Percentiles rank a stretch among this genome's conserved stretches.
These are phyloP conservation scores for Pachliopta kotzebuea DNA, from an alignment of 2,888 invertebrate genomes.

Conservation along the genomic window DNA sequence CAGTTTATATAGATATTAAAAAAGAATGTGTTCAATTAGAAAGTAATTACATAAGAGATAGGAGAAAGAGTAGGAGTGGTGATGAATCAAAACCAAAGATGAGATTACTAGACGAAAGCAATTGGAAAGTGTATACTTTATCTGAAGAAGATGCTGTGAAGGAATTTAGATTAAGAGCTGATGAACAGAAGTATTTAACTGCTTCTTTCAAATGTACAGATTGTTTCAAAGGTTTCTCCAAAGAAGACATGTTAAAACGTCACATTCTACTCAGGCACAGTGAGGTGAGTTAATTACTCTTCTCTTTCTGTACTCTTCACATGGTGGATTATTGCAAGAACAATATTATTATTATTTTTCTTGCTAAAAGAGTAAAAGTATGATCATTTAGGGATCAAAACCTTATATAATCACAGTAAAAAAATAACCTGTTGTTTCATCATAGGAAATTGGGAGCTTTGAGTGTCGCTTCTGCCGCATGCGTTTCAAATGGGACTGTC, in stretches of 20 bases:
- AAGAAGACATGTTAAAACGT: conserved; percentile 57
- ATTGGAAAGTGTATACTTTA: conserved; percentile 57
- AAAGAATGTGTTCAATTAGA: conserved; percentile 36
- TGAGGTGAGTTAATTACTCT: conserved; percentile 46
- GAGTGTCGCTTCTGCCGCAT: conserved; percentile 64
- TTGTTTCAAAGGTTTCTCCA: conserved; percentile 65
- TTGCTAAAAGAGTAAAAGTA: too few species aligned
- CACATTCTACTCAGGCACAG: conserved; percentile 56
- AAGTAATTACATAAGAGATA: conserved; percentile 34
- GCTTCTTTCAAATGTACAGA: conserved; percentile 57
- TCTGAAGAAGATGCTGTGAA: conserved; percentile 61
- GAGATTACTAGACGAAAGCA: conserved; percentile 44
- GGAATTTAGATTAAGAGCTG: conserved; percentile 49
- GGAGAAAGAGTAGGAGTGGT: conserved; percentile 31
- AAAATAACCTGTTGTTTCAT: background rate
- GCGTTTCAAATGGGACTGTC: conserved; percentile 56
- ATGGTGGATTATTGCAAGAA: too few species aligned
- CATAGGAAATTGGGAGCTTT: conserved; percentile 37
- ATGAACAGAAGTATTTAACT: conserved; percentile 50
- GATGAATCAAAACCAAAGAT: conserved; percentile 35
- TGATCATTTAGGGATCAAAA: too few species aligned
- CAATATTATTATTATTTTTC: too few species aligned
- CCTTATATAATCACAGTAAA: too few species aligned
- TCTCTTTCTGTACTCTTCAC: background rate
- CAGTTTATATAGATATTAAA: conserved; percentile 39